These are phyloP conservation scores for Drosophila chauvacae DNA, from an alignment of 1,140 invertebrate genomes.

Conservation along the genomic window DNA sequence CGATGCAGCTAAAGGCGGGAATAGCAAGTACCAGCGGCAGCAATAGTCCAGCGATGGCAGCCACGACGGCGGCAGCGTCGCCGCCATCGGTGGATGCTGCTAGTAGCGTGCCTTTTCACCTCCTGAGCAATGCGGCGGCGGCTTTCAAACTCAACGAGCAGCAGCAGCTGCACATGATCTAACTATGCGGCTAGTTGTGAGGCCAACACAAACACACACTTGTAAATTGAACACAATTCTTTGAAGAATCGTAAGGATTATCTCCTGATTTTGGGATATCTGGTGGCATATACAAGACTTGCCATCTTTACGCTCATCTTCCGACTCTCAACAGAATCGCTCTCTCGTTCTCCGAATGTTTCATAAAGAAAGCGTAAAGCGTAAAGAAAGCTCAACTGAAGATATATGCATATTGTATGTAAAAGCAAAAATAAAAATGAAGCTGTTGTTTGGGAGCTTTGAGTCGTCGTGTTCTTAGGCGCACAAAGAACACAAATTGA, in stretches of 20 bases:
- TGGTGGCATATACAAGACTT: background rate
- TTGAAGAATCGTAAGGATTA: background rate
- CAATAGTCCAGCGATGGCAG: constrained; percentile 25
- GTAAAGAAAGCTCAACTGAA: constrained; percentile 1
- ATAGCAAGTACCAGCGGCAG: constrained; percentile 38
- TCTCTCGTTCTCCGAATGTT: background rate
- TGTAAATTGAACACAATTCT: constrained; percentile 18
- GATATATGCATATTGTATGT: too few relatives aligned
- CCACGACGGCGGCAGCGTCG: constrained; percentile 31
- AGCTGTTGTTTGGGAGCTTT: background rate
- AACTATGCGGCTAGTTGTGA: constrained; percentile 30
- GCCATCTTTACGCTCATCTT: background rate
- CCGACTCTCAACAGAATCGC: background rate
- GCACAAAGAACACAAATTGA: background rate
- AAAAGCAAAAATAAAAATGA: background rate
- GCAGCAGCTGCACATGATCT: constrained; percentile 74
- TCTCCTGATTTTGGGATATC: background rate
- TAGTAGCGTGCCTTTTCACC: constrained; percentile 90
- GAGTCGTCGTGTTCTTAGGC: background rate
- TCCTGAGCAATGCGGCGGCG: constrained; percentile 86
- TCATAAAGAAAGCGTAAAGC: too few relatives aligned
- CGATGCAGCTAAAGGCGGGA: constrained; percentile 50
- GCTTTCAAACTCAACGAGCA: constrained; percentile 66
- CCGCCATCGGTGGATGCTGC: constrained; percentile 79
- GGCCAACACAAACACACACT: background rate